Conservation (phyloP, 2,888 invertebrate genomes). For the Shargacucullia verbasci region DNA sequence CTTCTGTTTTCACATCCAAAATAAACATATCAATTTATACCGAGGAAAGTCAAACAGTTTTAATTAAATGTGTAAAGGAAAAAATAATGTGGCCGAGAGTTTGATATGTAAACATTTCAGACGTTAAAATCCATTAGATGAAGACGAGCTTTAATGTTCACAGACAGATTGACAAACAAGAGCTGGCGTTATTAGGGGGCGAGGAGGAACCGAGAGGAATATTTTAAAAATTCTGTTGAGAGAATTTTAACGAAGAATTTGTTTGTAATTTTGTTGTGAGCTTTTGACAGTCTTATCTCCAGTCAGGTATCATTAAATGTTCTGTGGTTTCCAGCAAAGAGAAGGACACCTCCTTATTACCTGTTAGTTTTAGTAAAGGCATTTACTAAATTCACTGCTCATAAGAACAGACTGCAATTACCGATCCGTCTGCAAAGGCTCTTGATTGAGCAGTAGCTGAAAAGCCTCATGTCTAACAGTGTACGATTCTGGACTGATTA, state of each 20-base stretch:
- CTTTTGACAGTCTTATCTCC: too few relatives aligned
- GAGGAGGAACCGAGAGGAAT: slow-evolving; percentile 1
- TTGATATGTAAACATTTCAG: slow-evolving; percentile 69
- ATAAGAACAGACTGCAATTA: too few relatives aligned
- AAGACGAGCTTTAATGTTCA: slow-evolving; percentile 67
- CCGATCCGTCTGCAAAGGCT: too few relatives aligned
- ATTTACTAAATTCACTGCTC: too few relatives aligned
- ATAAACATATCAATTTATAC: slow-evolving; percentile 61
- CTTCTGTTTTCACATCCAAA: slow-evolving; percentile 53
- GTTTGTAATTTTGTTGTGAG: too few relatives aligned
- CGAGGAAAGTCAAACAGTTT: slow-evolving; percentile 55
- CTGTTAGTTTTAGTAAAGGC: too few relatives aligned
- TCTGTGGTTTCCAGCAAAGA: too few relatives aligned
- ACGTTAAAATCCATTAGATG: slow-evolving; percentile 76
- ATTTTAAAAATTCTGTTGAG: slow-evolving; percentile 27
- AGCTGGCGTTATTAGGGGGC: slow-evolving; percentile 40
- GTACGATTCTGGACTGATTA: too few relatives aligned
- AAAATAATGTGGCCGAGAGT: slow-evolving; percentile 51
- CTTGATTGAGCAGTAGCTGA: too few relatives aligned
- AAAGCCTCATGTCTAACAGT: too few relatives aligned
- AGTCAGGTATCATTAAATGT: too few relatives aligned
- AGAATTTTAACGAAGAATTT: background rate
- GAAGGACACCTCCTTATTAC: too few relatives aligned
- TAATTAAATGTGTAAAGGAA: slow-evolving; percentile 57
- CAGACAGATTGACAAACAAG: slow-evolving; percentile 74